These are phyloP conservation scores for Pycnomerus fuliginosus DNA, from an alignment of 2,888 invertebrate genomes.

Conservation along the genomic window DNA sequence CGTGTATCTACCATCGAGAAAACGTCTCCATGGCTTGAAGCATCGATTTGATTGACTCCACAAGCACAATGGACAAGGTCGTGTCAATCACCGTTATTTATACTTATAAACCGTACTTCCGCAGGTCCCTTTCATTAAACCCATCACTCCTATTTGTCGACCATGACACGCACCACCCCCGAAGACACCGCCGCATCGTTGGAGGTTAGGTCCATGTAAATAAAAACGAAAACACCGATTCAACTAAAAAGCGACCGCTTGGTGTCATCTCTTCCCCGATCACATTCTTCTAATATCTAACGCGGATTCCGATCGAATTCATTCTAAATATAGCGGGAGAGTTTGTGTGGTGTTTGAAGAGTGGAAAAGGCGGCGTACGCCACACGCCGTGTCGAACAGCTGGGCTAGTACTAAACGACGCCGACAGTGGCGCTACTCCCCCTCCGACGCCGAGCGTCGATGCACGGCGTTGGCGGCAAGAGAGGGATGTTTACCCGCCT, in stretches of 20 bases:
- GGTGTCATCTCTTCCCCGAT: slow-evolving; percentile 5
- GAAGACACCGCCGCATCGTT: slow-evolving; percentile 23
- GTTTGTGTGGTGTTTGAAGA: slow-evolving; percentile 23
- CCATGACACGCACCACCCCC: slow-evolving; percentile 8
- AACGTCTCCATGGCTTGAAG: slow-evolving; percentile 19
- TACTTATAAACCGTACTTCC: slow-evolving; percentile 30
- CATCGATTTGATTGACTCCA: slow-evolving; percentile 34
- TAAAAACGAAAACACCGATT: background rate
- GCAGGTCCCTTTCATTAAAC: slow-evolving; percentile 26
- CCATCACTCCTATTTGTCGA: slow-evolving; percentile 28
- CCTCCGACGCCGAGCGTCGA: slow-evolving; percentile 54
- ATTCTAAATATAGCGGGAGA: slow-evolving; percentile 32
- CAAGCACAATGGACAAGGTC: slow-evolving; percentile 36
- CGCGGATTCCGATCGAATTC: slow-evolving; percentile 20
- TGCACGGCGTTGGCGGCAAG: slow-evolving; percentile 15
- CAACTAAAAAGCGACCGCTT: slow-evolving; percentile 7
- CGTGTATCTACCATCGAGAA: slow-evolving; percentile 15
- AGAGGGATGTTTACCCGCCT: slow-evolving; percentile 30
- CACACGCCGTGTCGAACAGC: slow-evolving; percentile 42
- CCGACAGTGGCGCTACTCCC: slow-evolving; percentile 47
- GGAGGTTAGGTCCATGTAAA: slow-evolving; percentile 24
- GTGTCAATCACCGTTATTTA: slow-evolving; percentile 36
- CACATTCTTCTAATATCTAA: slow-evolving; percentile 27
- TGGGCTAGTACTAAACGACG: slow-evolving; percentile 44
- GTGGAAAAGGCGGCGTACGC: slow-evolving; percentile 25